Conservation (phyloP, 2,113 vertebrate species). For the Phrynocephalus versicolor region DNA sequence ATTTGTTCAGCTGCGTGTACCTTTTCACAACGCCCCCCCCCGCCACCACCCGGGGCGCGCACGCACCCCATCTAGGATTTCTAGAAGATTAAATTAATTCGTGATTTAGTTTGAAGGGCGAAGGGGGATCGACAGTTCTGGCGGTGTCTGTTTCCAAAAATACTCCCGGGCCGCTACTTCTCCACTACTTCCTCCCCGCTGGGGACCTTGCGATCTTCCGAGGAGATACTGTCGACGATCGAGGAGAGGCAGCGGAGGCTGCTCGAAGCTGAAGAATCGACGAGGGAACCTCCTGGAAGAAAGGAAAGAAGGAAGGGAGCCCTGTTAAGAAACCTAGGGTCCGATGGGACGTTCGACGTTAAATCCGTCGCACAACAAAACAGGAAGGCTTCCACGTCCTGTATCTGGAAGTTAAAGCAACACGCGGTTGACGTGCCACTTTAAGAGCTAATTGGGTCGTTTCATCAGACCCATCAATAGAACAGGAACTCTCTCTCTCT, state of each 20-base stretch:
- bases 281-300: constrained; percentile 68
- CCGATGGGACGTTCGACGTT: too few species aligned
- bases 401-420: too few species aligned
- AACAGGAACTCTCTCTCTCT: too few species aligned
- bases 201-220: constrained; percentile 80
- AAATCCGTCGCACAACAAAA: background rate
- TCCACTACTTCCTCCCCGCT: constrained; percentile 75
- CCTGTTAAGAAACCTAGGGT: background rate
- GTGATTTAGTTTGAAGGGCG: constrained; percentile 46
- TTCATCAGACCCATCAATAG: too few species aligned
- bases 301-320: background rate
- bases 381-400: background rate
- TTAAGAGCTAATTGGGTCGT: background rate
- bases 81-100: constrained; percentile 42
- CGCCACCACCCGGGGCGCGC: too few species aligned
- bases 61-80: constrained; percentile 27
- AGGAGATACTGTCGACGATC: constrained; percentile 96
- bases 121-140: constrained; percentile 20
- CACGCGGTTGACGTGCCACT: too few species aligned
- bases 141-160: constrained; percentile 1
- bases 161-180: constrained; percentile 61
- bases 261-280: constrained; percentile 86
- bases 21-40: constrained; percentile 10
- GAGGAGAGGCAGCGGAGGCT: constrained; percentile 95
- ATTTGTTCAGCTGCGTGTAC: constrained; percentile 24